Percentiles rank a stretch among this genome's conserved stretches.
These are phyloP conservation scores for Verasper variegatus DNA, from an alignment of 2,113 vertebrate genomes.

Conservation along the genomic window DNA sequence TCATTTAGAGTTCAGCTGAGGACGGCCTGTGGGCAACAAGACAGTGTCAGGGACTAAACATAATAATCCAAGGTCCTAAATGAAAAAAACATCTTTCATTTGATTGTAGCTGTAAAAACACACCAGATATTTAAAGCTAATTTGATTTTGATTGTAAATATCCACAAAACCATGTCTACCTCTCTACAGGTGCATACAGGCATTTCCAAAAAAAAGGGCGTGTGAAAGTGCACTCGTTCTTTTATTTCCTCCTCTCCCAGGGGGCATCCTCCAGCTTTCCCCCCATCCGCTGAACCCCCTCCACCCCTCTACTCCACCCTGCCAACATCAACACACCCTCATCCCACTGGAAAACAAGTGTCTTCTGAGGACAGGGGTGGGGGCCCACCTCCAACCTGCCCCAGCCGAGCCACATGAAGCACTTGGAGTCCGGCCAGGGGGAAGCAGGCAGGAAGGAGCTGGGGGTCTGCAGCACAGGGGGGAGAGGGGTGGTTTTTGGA, in stretches of 20 bases:
- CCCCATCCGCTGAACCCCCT: conserved; percentile 47
- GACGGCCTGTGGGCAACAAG: conserved; percentile 5
- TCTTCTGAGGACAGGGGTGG: conserved; percentile 75
- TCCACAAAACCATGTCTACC: conserved; percentile 32
- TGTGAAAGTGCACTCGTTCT: conserved; percentile 76
- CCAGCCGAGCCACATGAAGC: conserved; percentile 77
- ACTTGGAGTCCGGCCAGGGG: conserved; percentile 75
- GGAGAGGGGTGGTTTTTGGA: conserved; percentile 33
- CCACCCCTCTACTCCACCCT: conserved; percentile 67
- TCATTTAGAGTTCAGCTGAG: conserved; percentile 25
- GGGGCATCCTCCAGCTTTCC: conserved; percentile 38
- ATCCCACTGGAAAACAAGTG: conserved; percentile 79
- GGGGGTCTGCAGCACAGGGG: conserved; percentile 59
- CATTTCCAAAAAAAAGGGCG: conserved; percentile 52
- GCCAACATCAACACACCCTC: conserved; percentile 76
- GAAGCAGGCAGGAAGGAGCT: conserved; percentile 79
- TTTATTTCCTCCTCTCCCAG: conserved; percentile 71
- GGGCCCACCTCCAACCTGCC: conserved; percentile 75
- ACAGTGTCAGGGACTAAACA: neutral
- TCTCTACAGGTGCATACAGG: conserved; percentile 72
- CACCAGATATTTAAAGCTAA: neutral
- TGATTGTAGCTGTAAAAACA: conserved; percentile 5
- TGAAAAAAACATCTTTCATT: neutral
- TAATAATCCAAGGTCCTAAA: neutral
- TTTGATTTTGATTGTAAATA: neutral